Conservation (phyloP, 2,888 invertebrate species). For the Drosophila kuntzei region DNA sequence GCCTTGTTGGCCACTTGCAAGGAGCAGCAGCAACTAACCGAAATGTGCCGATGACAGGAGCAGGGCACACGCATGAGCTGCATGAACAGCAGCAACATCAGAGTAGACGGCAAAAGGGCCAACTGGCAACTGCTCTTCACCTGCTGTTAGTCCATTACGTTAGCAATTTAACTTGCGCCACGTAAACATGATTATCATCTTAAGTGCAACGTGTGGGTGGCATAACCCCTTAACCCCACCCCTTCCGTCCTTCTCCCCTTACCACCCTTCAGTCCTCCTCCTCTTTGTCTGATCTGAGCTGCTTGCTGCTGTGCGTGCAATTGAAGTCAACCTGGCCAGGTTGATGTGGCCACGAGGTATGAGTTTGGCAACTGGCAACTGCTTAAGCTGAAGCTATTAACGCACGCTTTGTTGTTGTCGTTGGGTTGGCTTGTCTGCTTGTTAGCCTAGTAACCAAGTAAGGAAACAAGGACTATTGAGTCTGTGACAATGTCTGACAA, state of each 20-base stretch:
- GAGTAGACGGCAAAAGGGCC: constrained; percentile 23
- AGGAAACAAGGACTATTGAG: neutral
- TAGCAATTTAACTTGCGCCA: constrained; percentile 82
- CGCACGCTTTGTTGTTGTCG: constrained; percentile 31
- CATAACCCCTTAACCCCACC: neutral
- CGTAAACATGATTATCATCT: constrained; percentile 82
- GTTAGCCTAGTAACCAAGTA: neutral
- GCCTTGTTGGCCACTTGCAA: constrained; percentile 72
- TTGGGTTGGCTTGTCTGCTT: constrained; percentile 11
- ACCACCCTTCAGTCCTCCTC: too few relatives aligned
- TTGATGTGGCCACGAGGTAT: constrained; percentile 27
- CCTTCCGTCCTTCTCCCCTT: neutral
- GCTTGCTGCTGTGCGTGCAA: constrained; percentile 67
- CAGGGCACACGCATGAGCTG: constrained; percentile 64
- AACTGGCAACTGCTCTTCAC: constrained; percentile 48
- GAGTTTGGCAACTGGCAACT: constrained; percentile 45
- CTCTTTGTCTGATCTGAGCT: constrained; percentile 7
- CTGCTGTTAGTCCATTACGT: constrained; percentile 81
- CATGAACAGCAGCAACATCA: constrained; percentile 25
- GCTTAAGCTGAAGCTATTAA: constrained; percentile 62
- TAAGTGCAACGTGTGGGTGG: constrained; percentile 73
- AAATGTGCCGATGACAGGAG: constrained; percentile 72
- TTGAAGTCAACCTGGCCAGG: constrained; percentile 55
- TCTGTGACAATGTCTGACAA: neutral
- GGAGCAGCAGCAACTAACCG: constrained; percentile 35